Percentiles rank a stretch among this genome's conserved stretches.
These are phyloP conservation scores for Staurois parvus DNA, from an alignment of 2,797 vertebrate species.

Conservation along the genomic window DNA sequence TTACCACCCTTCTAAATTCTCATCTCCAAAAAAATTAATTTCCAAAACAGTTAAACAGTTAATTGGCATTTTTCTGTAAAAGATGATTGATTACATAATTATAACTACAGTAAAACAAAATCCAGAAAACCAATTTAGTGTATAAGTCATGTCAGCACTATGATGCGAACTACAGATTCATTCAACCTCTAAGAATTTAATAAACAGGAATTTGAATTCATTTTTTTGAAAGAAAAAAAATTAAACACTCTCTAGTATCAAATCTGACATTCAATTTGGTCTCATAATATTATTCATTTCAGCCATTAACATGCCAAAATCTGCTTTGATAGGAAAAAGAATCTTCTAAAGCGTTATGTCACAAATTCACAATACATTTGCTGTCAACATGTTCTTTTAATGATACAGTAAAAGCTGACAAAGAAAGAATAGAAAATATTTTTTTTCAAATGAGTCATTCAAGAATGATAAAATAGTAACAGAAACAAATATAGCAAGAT, in stretches of 20 bases:
- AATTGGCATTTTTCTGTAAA: slow-evolving; percentile 34
- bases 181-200: slow-evolving; percentile 34
- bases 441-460: neutral
- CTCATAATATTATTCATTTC: slow-evolving; percentile 53
- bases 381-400: slow-evolving; percentile 31
- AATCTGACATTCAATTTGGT: slow-evolving; percentile 46
- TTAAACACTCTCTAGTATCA: slow-evolving; percentile 29
- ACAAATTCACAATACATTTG: slow-evolving; percentile 24
- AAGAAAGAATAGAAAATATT: slow-evolving; percentile 3
- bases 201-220: slow-evolving; percentile 23
- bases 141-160: slow-evolving; percentile 30
- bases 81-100: slow-evolving; percentile 48
- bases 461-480: slow-evolving; percentile 6
- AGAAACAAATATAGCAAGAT: too few species aligned
- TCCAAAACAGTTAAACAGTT: slow-evolving; percentile 17
- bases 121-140: slow-evolving; percentile 38
- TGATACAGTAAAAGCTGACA: slow-evolving; percentile 34
- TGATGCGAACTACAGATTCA: slow-evolving; percentile 39
- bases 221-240: slow-evolving; percentile 29
- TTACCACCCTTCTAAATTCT: neutral
- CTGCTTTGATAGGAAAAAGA: slow-evolving; percentile 23
- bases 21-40: slow-evolving; percentile 14
- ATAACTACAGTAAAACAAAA: slow-evolving; percentile 35
- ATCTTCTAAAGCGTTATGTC: slow-evolving; percentile 30
- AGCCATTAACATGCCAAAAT: slow-evolving; percentile 36